Evolutionary conservation across 2,888 invertebrate genomes (phyloP).

Genomic region (Brachyopa scutellaris): DNA sequence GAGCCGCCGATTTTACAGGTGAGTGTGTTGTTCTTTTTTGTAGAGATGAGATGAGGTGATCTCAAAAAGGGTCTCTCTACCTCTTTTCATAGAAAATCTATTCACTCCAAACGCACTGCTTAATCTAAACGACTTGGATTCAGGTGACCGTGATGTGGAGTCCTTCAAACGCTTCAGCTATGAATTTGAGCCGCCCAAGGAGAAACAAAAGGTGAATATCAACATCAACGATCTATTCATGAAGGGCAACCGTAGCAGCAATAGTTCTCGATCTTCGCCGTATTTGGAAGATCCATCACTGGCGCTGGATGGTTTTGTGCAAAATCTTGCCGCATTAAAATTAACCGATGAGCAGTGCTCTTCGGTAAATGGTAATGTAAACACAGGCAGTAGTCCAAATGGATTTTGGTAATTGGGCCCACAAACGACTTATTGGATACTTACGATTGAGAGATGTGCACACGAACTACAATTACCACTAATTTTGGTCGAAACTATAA

Average conservation of each 20-base stretch:
- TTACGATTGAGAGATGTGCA: neutral
- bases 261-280: constrained; percentile 78
- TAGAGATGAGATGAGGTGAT: constrained; percentile 59
- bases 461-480: neutral
- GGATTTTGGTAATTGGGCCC: constrained; percentile 76
- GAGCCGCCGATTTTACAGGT: constrained; percentile 56
- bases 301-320: constrained; percentile 79
- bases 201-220: constrained; percentile 90
- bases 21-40: constrained; percentile 28
- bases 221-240: constrained; percentile 90
- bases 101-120: constrained; percentile 92
- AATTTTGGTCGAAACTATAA: constrained; percentile 4
- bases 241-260: constrained; percentile 74
- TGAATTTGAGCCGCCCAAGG: constrained; percentile 90
- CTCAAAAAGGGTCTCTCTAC: constrained; percentile 57
- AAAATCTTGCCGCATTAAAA: constrained; percentile 79
- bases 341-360: constrained; percentile 79
- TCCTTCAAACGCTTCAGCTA: constrained; percentile 94
- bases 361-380: constrained; percentile 76
- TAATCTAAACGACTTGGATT: constrained; percentile 90
- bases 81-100: constrained; percentile 83
- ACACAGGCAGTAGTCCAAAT: constrained; percentile 73
- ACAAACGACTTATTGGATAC: too few species aligned
- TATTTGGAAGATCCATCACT: constrained; percentile 77
- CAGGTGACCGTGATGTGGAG: constrained; percentile 91